These are phyloP conservation scores for Patagioenas fasciata DNA, from an alignment of 2,113 vertebrate species.

Conservation along the genomic window DNA sequence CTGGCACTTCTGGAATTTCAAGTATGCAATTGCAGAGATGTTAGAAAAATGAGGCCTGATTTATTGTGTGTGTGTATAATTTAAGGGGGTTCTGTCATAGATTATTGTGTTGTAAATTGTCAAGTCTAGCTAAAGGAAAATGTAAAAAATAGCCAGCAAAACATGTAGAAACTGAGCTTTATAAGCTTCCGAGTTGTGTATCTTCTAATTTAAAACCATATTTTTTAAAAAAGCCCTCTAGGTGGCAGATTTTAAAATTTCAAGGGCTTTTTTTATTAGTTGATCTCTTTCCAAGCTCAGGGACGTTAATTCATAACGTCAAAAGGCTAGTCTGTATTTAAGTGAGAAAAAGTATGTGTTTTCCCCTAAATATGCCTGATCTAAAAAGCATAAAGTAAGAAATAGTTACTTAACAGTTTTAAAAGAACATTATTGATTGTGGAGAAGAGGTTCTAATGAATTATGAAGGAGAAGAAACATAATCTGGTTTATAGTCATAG, in stretches of 20 bases:
- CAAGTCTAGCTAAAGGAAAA: not conserved
- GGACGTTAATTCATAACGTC: not conserved
- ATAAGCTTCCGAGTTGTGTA: not conserved
- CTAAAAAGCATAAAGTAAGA: not conserved
- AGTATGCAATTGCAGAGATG: not conserved
- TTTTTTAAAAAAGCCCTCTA: not conserved
- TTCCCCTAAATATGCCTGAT: not conserved
- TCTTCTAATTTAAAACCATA: not conserved
- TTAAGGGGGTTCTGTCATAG: not conserved
- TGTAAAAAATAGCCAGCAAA: not conserved
- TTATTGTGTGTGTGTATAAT: not conserved
- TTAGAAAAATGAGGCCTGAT: not conserved
- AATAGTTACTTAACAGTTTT: not conserved
- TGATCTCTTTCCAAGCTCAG: not conserved
- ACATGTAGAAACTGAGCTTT: not conserved
- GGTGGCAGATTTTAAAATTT: not conserved
- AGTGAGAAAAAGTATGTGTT: not conserved
- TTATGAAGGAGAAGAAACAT: not conserved
- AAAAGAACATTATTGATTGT: not conserved
- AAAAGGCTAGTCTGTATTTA: not conserved
- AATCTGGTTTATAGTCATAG: not conserved
- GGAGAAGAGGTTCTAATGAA: not conserved
- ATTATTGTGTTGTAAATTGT: not conserved
- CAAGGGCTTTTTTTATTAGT: not conserved
- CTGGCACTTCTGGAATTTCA: not conserved